A percentile compares a stretch with the other conserved stretches of the same genome.
phyloP scores from a whole-genome alignment of 2,113 vertebrate species.

The Bujurquina vittata region DNA sequence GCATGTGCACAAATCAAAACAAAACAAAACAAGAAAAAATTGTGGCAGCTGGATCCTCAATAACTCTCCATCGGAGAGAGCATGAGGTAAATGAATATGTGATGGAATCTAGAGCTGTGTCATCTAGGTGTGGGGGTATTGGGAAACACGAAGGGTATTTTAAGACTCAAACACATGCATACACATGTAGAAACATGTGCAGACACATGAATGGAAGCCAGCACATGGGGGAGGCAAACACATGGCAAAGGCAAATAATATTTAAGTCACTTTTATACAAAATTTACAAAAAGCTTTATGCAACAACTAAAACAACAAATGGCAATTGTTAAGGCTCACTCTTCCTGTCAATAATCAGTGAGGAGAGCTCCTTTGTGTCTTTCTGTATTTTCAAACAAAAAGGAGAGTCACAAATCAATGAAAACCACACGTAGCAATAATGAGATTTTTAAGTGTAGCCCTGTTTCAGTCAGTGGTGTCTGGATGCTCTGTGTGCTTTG shows the following conservation, averaged over 20 bases:
- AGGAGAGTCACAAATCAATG: background rate
- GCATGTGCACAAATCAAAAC: conserved; percentile 58
- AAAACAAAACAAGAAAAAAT: conserved; percentile 58
- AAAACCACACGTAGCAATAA: background rate
- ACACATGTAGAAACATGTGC: conserved; percentile 26
- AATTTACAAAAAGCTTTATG: background rate
- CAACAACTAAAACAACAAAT: background rate
- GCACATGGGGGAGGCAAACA: background rate
- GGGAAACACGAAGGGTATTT: conserved; percentile 66
- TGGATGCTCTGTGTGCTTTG: background rate
- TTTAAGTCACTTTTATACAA: background rate
- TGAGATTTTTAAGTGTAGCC: background rate
- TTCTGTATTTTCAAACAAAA: background rate
- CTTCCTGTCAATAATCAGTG: background rate
- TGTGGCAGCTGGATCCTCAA: conserved; percentile 54
- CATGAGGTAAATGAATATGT: conserved; percentile 63
- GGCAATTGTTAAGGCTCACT: background rate
- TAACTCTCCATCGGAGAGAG: conserved; percentile 45
- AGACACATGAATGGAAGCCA: conserved; percentile 17
- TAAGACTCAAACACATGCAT: conserved; percentile 28
- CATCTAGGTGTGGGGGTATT: conserved; percentile 69
- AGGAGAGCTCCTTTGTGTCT: background rate
- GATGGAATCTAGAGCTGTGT: conserved; percentile 72
- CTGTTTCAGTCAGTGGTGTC: background rate
- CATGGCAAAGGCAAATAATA: background rate